Evolutionary conservation across 1,140 invertebrate genomes (phyloP), one percentile per base, ranked within the genome.

Genomic region (Aphelenchoides besseyi): DNA sequence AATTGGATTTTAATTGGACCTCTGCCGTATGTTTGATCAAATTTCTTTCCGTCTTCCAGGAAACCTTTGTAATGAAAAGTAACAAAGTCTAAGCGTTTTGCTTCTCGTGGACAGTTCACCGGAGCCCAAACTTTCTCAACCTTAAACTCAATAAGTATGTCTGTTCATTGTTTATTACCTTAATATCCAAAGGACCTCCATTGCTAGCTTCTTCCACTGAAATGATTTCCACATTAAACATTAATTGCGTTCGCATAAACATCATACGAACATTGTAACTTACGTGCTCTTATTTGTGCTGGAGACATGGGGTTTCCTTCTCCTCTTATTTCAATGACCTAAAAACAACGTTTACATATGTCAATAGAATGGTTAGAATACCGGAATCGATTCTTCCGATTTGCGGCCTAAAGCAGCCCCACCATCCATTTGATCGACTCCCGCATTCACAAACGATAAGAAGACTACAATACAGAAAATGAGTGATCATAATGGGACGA

Each of bases 11-110:
- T 69, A 30, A 83, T 72, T 23, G 82, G 82, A 2, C 69, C 81
- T 3, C 74, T 35, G 2, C 76, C 81, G 70, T 85, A 85, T 8
- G 77, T 83, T 64, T 85, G 83, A 69, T 84, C 82, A 32, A 84
- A 82, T 37, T 80, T 82, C 35, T 83, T 83, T 12, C 81, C 81
- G 32, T 84, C 79, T 63, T 83, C 82, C 0, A 72, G 36, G 68
- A 83, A 83, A n/a, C 81, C 81, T 70, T 83, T 83, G 64, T 84
- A 83, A 71, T 83, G 82, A 67, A 83, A 83, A 8, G 83, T 83
- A 0, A 83, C 74, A 68, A 83, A 85, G 61, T 83, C 82, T 18
- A 78, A 33, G 8, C 83, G 69, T 28, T 75, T 69, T 1, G 83
- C 81, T 36, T 57, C 64, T 18, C 73, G 41, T 0, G 81, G 69